Conservation (phyloP, 1,140 invertebrate species). For the Nephotettix cincticeps region DNA sequence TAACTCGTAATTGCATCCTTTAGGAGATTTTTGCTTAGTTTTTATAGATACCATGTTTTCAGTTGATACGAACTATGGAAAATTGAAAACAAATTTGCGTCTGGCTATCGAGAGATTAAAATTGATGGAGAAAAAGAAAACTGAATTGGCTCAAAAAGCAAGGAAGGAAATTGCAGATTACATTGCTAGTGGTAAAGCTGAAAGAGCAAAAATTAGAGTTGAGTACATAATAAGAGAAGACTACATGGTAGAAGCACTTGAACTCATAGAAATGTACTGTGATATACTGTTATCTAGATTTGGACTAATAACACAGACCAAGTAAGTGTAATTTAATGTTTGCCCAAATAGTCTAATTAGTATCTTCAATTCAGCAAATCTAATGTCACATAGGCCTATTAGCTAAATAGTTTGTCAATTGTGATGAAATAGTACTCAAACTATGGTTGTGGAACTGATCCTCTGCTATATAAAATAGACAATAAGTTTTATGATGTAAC, state of each 20-base stretch:
- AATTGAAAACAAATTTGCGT: constrained; percentile 95
- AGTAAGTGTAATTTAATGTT: too few relatives aligned
- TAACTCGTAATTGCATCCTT: too few relatives aligned
- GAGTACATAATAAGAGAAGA: constrained; percentile 99
- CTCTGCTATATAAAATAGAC: too few relatives aligned
- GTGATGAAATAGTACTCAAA: too few relatives aligned
- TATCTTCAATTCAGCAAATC: too few relatives aligned
- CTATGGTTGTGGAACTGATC: too few relatives aligned
- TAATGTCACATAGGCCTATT: too few relatives aligned
- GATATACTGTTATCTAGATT: constrained; percentile 96
- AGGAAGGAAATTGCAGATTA: constrained; percentile 98
- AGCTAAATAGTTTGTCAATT: too few relatives aligned
- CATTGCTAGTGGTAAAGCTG: constrained; percentile 84
- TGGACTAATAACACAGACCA: constrained; percentile 96
- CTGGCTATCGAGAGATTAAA: constrained; percentile 92
- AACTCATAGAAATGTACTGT: constrained; percentile 99
- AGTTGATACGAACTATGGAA: constrained; percentile 85
- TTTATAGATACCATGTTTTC: too few relatives aligned
- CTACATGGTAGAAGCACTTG: constrained; percentile 99
- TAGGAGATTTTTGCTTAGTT: too few relatives aligned
- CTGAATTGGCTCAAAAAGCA: constrained; percentile 92
- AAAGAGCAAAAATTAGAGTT: constrained; percentile 93
- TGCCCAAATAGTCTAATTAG: too few relatives aligned
- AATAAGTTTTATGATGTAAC: too few relatives aligned
- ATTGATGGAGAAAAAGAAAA: constrained; percentile 97